Conservation (phyloP, 1,140 invertebrate species). For the Zophobas morio region DNA sequence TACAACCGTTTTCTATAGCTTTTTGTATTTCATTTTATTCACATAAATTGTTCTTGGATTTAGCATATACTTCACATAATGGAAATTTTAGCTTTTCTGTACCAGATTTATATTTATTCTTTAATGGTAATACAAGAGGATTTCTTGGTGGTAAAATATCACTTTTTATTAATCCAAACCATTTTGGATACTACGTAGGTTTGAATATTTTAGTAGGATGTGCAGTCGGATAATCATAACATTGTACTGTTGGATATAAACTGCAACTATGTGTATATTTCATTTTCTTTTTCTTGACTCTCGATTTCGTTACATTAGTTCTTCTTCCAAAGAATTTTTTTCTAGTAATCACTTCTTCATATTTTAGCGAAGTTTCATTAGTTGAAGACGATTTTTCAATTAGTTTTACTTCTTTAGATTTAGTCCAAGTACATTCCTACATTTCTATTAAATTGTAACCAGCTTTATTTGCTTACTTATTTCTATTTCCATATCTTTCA, state of each 20-base stretch:
- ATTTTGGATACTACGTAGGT: slow-evolving; percentile 37
- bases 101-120: slow-evolving; percentile 39
- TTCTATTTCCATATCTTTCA: slow-evolving; percentile 33
- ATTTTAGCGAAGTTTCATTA: neutral
- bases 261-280: slow-evolving; percentile 42
- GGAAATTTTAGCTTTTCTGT: slow-evolving; percentile 22
- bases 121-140: slow-evolving; percentile 25
- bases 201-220: slow-evolving; percentile 42
- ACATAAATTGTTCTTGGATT: slow-evolving; percentile 29
- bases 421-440: slow-evolving; percentile 4
- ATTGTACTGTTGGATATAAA: neutral
- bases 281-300: slow-evolving; percentile 41
- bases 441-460: slow-evolving; percentile 35
- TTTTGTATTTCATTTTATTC: slow-evolving; percentile 32
- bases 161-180: slow-evolving; percentile 46
- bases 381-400: slow-evolving; percentile 17
- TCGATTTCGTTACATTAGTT: slow-evolving; percentile 46
- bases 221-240: slow-evolving; percentile 42
- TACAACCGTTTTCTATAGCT: slow-evolving; percentile 38
- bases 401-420: slow-evolving; percentile 32
- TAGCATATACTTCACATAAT: slow-evolving; percentile 27
- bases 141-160: slow-evolving; percentile 35
- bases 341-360: slow-evolving; percentile 30
- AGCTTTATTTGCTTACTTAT: slow-evolving; percentile 24
- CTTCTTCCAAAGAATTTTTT: slow-evolving; percentile 41